Base-by-base conservation (phyloP, 1,140 invertebrate species). In the Idris sp. region DNA sequence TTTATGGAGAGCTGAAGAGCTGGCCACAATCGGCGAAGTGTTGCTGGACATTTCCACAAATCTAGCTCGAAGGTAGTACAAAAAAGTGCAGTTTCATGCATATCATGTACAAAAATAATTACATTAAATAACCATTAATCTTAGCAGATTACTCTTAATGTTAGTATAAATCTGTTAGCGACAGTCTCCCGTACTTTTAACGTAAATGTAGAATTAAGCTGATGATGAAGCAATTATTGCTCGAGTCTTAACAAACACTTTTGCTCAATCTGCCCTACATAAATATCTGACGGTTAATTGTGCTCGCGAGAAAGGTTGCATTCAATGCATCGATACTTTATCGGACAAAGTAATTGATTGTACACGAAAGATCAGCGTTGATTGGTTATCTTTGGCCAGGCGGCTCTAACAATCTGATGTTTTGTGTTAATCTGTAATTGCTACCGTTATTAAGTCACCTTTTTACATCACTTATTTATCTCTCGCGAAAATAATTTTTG, bases 1-100 rank as follows among this genome's bases (percentile, higher is more conserved):
- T 22, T 71, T 81, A 16, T 95, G 93, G 93, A 92, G 91, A 80
- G 89, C 93, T 0, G 93, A 94, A 84, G 93, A 96, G 75, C 89
- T 95, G 68, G 94, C 94, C 3, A 93, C 93, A 28, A 92, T 96
- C 22, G 95, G 95, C 38, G 94, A 96, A 86, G 89, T 97, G 26
- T 88, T 97, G 35, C 87, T 96, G 38, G 95, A 97, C 84, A 92
- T 97, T 71, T 94, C 94, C 2, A 91, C 92, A 26, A 94, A 94
- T 79, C 88, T 97, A 38, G 94, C 95, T 3, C 92, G 93, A 85
- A 93, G 92, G 95, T 97, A 91, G 92, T n/a, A n/a, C n/a, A n/a
- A n/a, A 22, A 13, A 26, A 71, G 19, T 16, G 33, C 33, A 35
- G 31, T 54, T 53, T n/a, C 10, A 61, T 54, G 65, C 54, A 9